Conservation (phyloP, 1,140 invertebrate genomes). For the Heterodera schachtii region DNA sequence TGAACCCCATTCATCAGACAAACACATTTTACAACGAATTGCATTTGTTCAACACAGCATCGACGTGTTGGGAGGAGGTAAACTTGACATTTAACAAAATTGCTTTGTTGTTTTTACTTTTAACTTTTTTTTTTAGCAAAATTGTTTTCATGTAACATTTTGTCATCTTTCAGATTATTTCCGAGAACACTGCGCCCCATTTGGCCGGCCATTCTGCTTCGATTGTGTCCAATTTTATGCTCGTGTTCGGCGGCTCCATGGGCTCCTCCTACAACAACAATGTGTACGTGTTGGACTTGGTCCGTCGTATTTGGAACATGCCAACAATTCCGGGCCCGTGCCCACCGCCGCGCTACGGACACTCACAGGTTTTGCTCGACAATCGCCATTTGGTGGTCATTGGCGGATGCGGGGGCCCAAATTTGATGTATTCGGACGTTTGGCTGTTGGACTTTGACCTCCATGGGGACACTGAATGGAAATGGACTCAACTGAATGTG, state of each 20-base stretch:
- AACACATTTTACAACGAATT: conserved; percentile 72
- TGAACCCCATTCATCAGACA: conserved; percentile 82
- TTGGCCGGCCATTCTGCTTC: conserved; percentile 88
- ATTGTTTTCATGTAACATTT: background rate
- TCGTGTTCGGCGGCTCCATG: conserved; percentile 55
- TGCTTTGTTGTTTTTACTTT: too few species aligned
- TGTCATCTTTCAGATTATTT: conserved; percentile 31
- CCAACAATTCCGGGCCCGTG: conserved; percentile 47
- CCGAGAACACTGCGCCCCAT: conserved; percentile 70
- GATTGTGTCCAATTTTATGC: conserved; percentile 75
- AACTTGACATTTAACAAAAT: too few species aligned
- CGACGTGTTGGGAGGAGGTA: conserved; percentile 80
- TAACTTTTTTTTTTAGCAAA: too few species aligned
- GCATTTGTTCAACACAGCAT: conserved; percentile 81
- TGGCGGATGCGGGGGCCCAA: conserved; percentile 76
- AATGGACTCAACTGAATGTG: conserved; percentile 52
- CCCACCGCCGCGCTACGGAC: conserved; percentile 54
- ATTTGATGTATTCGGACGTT: conserved; percentile 74
- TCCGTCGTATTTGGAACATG: conserved; percentile 47
- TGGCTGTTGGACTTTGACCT: conserved; percentile 74
- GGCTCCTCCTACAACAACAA: conserved; percentile 52
- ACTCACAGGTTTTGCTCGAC: conserved; percentile 65
- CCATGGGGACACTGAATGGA: conserved; percentile 54
- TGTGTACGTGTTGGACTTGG: conserved; percentile 51
- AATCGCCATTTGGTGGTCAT: conserved; percentile 67